Conservation (phyloP, 1,140 invertebrate species). For the Micrasema longulum region DNA sequence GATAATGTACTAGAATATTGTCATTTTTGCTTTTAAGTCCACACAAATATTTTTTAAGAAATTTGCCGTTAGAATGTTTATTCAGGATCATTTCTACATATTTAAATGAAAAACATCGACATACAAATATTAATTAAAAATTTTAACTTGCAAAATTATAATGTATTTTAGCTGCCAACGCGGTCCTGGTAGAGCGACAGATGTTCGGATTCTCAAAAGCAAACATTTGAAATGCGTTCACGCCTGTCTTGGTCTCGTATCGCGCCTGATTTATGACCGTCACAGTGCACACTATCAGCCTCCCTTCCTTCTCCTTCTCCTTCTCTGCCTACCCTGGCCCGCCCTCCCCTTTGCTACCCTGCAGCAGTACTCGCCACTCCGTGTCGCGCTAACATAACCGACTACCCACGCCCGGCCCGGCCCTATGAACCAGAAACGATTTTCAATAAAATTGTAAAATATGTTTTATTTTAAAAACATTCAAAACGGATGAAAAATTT, state of each 20-base stretch:
- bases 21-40: too few relatives aligned
- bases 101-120: too few relatives aligned
- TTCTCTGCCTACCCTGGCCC: background rate
- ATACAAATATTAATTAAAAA: too few relatives aligned
- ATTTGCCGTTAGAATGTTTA: too few relatives aligned
- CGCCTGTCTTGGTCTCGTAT: constrained; percentile 53
- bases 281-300: constrained; percentile 49
- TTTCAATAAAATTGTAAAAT: too few relatives aligned
- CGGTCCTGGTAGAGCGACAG: constrained; percentile 48
- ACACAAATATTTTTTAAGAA: too few relatives aligned
- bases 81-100: too few relatives aligned
- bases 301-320: constrained; percentile 20
- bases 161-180: too few relatives aligned
- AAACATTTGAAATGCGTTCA: constrained; percentile 55
- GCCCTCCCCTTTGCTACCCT: background rate
- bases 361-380: background rate
- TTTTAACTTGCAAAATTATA: too few relatives aligned
- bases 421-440: background rate
- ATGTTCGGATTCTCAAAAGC: constrained; percentile 55
- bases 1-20: too few relatives aligned
- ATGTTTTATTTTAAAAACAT: too few relatives aligned
- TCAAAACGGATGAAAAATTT: too few relatives aligned
- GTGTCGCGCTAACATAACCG: background rate
- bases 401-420: background rate
- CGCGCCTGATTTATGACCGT: constrained; percentile 55